These are phyloP conservation scores for Centropus unirufus DNA, from an alignment of 2,113 vertebrate species.

Conservation along the genomic window DNA sequence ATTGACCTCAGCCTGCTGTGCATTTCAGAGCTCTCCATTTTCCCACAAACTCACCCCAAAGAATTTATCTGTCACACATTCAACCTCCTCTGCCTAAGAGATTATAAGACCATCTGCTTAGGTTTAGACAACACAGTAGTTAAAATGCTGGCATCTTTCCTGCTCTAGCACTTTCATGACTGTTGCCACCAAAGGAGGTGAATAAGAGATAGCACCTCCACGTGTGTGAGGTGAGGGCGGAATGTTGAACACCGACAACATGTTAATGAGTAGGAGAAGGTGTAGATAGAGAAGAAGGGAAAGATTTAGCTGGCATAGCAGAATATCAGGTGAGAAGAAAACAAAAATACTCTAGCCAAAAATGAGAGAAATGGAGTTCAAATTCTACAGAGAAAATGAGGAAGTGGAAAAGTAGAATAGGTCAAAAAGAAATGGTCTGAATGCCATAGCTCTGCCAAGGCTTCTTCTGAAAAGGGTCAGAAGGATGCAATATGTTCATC, in stretches of 20 bases:
- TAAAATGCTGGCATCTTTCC: conserved; percentile 50
- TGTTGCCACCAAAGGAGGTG: conserved; percentile 28
- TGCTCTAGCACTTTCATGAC: conserved; percentile 13
- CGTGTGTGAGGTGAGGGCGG: conserved; percentile 27
- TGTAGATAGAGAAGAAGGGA: conserved; percentile 11
- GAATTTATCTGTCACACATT: neutral
- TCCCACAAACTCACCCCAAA: neutral
- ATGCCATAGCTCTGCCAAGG: neutral
- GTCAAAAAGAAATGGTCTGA: neutral
- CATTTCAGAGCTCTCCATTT: conserved; percentile 7
- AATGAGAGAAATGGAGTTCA: neutral
- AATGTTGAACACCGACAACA: conserved; percentile 6
- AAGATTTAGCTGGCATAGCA: neutral
- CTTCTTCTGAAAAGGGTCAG: neutral
- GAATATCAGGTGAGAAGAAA: neutral
- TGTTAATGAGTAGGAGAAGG: conserved; percentile 46
- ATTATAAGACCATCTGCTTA: conserved; percentile 56
- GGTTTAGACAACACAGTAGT: conserved; percentile 60
- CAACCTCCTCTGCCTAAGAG: neutral
- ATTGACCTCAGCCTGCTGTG: neutral
- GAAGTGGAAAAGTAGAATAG: neutral
- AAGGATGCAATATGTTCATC: neutral
- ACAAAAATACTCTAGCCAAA: neutral
- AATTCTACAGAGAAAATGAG: neutral
- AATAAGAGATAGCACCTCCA: conserved; percentile 46